Evolutionary conservation across 2,113 vertebrate genomes (phyloP).

Genomic region (Astur gentilis): DNA sequence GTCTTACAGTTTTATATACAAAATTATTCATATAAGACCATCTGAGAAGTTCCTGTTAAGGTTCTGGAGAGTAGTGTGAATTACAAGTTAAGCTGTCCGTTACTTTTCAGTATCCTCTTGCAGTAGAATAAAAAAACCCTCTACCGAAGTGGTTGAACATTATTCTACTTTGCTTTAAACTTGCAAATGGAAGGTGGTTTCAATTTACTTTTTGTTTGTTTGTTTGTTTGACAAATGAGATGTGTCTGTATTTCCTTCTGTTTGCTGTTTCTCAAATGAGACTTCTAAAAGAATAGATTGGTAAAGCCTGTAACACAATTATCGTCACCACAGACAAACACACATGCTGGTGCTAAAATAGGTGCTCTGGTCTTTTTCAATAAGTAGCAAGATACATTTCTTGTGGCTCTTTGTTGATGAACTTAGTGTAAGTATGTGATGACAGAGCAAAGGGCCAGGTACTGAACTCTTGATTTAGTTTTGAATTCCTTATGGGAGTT

Average conservation of each 20-base stretch:
- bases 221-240: background rate
- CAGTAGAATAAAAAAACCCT: background rate
- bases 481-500: background rate
- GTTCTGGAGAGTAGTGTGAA: background rate
- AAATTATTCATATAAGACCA: background rate
- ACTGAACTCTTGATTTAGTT: background rate
- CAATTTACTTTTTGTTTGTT: background rate
- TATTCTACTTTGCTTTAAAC: background rate
- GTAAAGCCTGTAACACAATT: background rate
- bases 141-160: background rate
- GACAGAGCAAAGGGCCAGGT: background rate
- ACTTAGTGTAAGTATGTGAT: fast-evolving
- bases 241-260: background rate
- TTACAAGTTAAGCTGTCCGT: background rate
- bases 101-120: background rate
- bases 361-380: background rate
- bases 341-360: background rate
- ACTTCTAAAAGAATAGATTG: background rate
- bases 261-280: background rate
- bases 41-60: background rate
- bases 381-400: background rate
- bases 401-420: background rate
- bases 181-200: background rate
- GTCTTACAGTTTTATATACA: background rate
- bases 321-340: background rate